Evolutionary conservation across 2,113 vertebrate species (phyloP).

Genomic region (Rhineura floridana): DNA sequence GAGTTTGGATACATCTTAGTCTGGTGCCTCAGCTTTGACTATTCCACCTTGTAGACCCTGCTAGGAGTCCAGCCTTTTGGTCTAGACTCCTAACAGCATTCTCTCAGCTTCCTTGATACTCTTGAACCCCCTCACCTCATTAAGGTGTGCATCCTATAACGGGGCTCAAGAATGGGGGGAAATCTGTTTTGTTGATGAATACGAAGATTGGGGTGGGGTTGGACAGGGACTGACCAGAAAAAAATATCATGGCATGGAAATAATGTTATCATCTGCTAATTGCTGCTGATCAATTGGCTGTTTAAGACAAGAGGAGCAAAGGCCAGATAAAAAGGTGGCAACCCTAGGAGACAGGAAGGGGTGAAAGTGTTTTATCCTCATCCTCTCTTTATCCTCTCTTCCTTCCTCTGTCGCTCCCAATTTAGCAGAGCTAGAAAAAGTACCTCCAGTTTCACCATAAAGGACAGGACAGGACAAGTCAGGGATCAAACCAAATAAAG

Average conservation of each 20-base stretch:
- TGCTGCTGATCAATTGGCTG: not conserved
- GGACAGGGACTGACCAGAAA: not conserved
- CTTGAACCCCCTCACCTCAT: too few relatives aligned
- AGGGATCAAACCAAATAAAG: not conserved
- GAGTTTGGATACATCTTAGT: too few relatives aligned
- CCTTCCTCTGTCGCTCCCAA: too few relatives aligned
- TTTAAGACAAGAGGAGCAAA: not conserved
- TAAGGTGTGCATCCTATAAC: too few relatives aligned
- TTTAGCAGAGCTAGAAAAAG: not conserved
- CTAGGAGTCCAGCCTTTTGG: too few relatives aligned
- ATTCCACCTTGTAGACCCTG: too few relatives aligned
- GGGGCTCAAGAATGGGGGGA: not conserved
- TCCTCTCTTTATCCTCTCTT: too few relatives aligned
- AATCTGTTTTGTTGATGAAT: slow-evolving; percentile 13
- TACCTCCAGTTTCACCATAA: not conserved
- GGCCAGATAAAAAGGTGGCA: not conserved
- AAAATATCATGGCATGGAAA: not conserved
- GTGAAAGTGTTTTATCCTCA: too few relatives aligned
- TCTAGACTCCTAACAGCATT: too few relatives aligned
- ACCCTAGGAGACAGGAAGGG: too few relatives aligned
- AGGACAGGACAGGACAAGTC: not conserved
- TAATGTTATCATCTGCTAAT: not conserved
- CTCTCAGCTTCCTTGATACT: too few relatives aligned
- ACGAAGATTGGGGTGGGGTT: not conserved
- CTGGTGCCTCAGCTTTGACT: too few relatives aligned